phyloP scores from a whole-genome alignment of 2,797 vertebrate genomes.

The Gymnocypris eckloni region DNA sequence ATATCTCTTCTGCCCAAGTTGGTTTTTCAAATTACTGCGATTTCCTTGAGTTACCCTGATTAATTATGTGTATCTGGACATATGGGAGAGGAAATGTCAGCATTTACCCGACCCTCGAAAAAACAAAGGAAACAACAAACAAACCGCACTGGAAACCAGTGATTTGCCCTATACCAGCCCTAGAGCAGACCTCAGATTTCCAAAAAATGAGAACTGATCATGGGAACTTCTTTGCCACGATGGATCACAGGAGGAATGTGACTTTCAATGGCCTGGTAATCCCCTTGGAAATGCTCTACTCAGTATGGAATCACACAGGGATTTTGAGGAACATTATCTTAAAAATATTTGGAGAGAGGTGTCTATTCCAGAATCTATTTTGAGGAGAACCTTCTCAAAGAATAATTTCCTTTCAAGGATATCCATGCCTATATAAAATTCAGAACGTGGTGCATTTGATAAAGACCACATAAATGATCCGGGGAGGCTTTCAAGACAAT shows the following conservation, averaged over 20 bases:
- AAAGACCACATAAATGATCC: neutral
- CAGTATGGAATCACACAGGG: conserved; percentile 44
- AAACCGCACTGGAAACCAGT: conserved; percentile 61
- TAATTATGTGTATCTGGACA: conserved; percentile 73
- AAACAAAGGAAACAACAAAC: conserved; percentile 74
- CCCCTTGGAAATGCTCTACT: conserved; percentile 56
- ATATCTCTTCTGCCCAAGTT: conserved; percentile 59
- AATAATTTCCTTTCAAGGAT: conserved; percentile 48
- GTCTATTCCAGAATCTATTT: conserved; percentile 53
- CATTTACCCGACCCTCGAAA: conserved; percentile 73
- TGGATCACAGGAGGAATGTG: conserved; percentile 59
- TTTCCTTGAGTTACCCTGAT: conserved; percentile 71
- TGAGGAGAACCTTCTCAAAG: conserved; percentile 22
- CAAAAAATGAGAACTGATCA: conserved; percentile 51
- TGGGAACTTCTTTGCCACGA: conserved; percentile 55
- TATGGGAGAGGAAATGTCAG: conserved; percentile 76
- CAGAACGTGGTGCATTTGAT: neutral
- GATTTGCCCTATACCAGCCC: conserved; percentile 15
- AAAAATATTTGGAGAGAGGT: conserved; percentile 33
- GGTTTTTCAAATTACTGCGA: conserved; percentile 57
- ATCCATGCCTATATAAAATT: conserved; percentile 9
- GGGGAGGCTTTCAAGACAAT: neutral
- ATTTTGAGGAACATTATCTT: conserved; percentile 41
- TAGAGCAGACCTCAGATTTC: conserved; percentile 60
- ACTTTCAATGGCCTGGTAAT: conserved; percentile 54